phyloP scores from a whole-genome alignment of 1,140 invertebrate species.

The Limonius californicus region DNA sequence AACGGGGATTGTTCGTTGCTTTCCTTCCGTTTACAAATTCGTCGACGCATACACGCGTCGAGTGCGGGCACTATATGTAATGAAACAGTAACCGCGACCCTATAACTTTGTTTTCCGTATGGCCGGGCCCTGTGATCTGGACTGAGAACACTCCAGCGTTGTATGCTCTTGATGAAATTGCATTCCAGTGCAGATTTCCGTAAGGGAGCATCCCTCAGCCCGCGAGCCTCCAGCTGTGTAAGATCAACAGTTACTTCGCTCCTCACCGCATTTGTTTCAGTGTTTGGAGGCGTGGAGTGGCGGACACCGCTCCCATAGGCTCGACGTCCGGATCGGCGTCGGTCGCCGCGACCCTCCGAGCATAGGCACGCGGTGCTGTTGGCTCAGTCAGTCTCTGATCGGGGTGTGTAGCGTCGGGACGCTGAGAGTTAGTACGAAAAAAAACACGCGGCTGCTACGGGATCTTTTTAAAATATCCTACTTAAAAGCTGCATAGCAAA shows the following conservation, averaged over 20 bases:
- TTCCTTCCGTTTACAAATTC: not conserved
- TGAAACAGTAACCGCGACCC: conserved; percentile 47
- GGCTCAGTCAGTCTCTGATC: not conserved
- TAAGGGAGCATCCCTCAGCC: conserved; percentile 35
- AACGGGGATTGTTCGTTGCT: not conserved
- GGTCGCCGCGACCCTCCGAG: conserved; percentile 30
- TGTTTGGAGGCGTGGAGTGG: conserved; percentile 39
- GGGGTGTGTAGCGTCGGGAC: not conserved
- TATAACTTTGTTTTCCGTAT: conserved; percentile 49
- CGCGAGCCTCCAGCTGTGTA: conserved; percentile 32
- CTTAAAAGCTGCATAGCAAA: not conserved
- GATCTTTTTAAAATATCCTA: conserved; percentile 1
- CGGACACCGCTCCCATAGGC: conserved; percentile 39
- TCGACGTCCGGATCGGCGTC: conserved; percentile 32
- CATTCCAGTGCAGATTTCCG: conserved; percentile 49
- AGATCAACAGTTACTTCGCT: conserved; percentile 47
- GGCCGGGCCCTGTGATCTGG: conserved; percentile 46
- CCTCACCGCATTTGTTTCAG: conserved; percentile 42
- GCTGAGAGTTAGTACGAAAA: not conserved
- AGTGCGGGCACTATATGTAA: conserved; percentile 30
- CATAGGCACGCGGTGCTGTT: conserved; percentile 16
- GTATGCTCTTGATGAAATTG: conserved; percentile 47
- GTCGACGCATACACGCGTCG: conserved; percentile 5
- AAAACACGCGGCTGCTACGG: conserved; percentile 9
- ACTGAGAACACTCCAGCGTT: conserved; percentile 41